Conservation (phyloP, 2,888 invertebrate genomes). For the Orchesellides sinensis region DNA sequence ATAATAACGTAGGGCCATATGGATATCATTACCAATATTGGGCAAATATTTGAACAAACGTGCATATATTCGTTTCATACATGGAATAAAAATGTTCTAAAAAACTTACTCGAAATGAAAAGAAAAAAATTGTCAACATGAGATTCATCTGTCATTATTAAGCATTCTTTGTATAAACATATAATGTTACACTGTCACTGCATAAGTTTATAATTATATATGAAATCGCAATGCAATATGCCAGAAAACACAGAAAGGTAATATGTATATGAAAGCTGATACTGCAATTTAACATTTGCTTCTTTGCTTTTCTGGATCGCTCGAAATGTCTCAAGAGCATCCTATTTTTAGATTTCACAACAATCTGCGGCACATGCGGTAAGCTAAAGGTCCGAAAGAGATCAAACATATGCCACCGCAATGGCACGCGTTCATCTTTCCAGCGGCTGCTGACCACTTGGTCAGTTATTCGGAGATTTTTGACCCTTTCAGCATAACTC, state of each 20-base stretch:
- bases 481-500: conserved; percentile 42
- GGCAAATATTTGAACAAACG: neutral
- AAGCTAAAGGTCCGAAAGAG: conserved; percentile 9
- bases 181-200: neutral
- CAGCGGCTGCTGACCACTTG: conserved; percentile 65
- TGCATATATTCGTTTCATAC: no score
- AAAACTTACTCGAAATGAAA: conserved; percentile 60
- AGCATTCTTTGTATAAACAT: neutral
- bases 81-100: conserved; percentile 75
- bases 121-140: conserved; percentile 58
- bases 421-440: conserved; percentile 29
- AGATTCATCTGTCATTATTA: conserved; percentile 50
- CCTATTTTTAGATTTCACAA: conserved; percentile 54
- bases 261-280: conserved; percentile 55
- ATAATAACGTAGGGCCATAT: no score
- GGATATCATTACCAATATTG: neutral
- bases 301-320: conserved; percentile 40
- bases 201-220: no score
- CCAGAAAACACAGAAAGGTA: neutral
- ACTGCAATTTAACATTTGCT: conserved; percentile 55
- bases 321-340: conserved; percentile 32
- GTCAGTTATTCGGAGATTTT: conserved; percentile 47
- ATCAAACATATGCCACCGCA: conserved; percentile 44
- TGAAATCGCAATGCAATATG: neutral
- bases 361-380: conserved; percentile 54